Conservation (phyloP, 2,888 invertebrate genomes). For the Andrena hattorfiana region DNA sequence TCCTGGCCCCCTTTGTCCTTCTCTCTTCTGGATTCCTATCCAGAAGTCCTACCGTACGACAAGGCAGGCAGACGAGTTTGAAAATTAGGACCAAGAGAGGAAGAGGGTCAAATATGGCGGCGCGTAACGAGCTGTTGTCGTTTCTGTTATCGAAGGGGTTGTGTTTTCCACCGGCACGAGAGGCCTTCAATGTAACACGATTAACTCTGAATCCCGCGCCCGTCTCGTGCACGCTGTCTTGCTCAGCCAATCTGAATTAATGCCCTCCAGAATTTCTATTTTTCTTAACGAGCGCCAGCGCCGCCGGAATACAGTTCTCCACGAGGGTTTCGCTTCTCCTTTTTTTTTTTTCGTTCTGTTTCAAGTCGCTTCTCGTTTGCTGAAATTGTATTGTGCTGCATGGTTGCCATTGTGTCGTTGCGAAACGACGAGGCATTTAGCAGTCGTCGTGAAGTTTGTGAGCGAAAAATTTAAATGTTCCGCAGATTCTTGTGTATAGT, state of each 20-base stretch:
- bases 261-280: slow-evolving; percentile 22
- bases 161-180: slow-evolving; percentile 44
- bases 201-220: slow-evolving; percentile 47
- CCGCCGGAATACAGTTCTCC: neutral
- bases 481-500: too few species aligned
- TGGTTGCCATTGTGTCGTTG: neutral
- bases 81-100: slow-evolving; percentile 51
- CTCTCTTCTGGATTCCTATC: slow-evolving; percentile 54
- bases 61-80: slow-evolving; percentile 55
- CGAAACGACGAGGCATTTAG: neutral
- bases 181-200: slow-evolving; percentile 45
- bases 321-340: neutral
- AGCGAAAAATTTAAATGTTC: too few species aligned
- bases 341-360: neutral
- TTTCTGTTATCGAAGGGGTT: slow-evolving; percentile 63
- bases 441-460: too few species aligned
- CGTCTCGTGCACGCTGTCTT: slow-evolving; percentile 23
- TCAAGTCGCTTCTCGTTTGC: slow-evolving; percentile 7
- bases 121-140: slow-evolving; percentile 68
- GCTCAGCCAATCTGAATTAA: slow-evolving; percentile 44
- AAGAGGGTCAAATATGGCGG: slow-evolving; percentile 55
- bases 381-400: neutral
- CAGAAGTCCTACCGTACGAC: slow-evolving; percentile 44
- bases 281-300: slow-evolving; percentile 19
- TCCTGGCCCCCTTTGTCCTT: neutral